These are phyloP conservation scores for Prionchulus punctatus DNA, from an alignment of 2,888 invertebrate species.

Conservation along the genomic window DNA sequence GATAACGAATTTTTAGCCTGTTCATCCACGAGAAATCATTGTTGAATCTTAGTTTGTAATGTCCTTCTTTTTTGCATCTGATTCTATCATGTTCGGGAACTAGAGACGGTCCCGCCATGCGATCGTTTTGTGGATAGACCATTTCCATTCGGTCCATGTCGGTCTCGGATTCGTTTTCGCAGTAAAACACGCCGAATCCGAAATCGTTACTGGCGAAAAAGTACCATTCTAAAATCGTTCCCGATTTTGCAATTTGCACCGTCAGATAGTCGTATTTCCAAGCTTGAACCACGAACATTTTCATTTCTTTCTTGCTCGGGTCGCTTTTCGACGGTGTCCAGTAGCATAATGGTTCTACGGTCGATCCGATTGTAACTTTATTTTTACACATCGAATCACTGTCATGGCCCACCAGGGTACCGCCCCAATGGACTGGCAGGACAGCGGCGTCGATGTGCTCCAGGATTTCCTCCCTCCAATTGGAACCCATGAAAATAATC, in stretches of 20 bases:
- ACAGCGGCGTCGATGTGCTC: slow-evolving; percentile 16
- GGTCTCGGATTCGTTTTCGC: not conserved
- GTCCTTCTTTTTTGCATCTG: not conserved
- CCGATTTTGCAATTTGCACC: not conserved
- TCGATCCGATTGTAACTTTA: not conserved
- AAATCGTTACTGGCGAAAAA: not conserved
- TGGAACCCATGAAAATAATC: slow-evolving; percentile 12
- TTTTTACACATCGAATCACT: slow-evolving; percentile 18
- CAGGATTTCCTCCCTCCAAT: slow-evolving; percentile 14
- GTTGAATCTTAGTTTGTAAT: not conserved
- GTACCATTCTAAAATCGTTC: not conserved
- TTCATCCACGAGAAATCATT: not conserved
- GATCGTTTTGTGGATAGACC: not conserved
- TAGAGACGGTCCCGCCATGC: not conserved
- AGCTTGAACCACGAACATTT: not conserved
- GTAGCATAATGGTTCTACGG: not conserved
- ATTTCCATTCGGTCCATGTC: not conserved
- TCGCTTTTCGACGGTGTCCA: not conserved
- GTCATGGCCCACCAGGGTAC: slow-evolving; percentile 17
- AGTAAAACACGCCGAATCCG: not conserved
- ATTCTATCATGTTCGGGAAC: not conserved
- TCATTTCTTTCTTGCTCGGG: not conserved
- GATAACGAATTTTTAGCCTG: too few relatives aligned
- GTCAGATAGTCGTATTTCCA: not conserved
- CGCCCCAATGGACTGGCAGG: slow-evolving; percentile 23